Base-by-base conservation (phyloP, 2,888 invertebrate species). In the Lymantria dispar region DNA sequence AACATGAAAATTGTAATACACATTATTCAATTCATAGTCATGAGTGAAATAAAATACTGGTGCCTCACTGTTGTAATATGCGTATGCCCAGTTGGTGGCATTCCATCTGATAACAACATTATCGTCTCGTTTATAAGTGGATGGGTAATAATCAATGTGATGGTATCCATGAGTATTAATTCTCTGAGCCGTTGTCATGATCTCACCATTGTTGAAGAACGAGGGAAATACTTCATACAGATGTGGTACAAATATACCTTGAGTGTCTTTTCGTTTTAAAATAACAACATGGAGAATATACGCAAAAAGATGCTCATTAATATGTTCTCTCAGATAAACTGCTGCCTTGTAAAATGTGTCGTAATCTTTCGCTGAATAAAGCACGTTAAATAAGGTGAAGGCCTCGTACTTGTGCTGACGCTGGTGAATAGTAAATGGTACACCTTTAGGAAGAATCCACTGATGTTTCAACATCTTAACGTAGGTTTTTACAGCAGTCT, bases 181-280 rank as follows among this genome's bases (percentile, higher is more conserved):
- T 74, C 92, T 92, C 70, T 94, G 93, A 5, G 94, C 95, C 52
- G 94, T 91, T 41, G 93, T 91, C 76, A 96, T 93, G 54, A 95
- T 92, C 71, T 95, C 93, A 50, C 92, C 88, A 72, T 94, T 94
- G 77, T 94, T 92, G 91, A 95, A 96, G 81, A 92, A 93, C 62
- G 94, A 93, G 0, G 96, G 96, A 77, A 94, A 92, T 56, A 95
- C 88, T 81, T 96, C 96, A 71, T 95, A 95, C 48, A 94, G 88
- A 45, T 95, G 93, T 12, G 96, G 96, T 9, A 95, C 80, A 39
- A 94, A 85, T 48, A 96, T 80, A 29, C 93, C 94, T 67, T 93
- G 91, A 50, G 93, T 93, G 58, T 95, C 95, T 8, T 81, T 80
- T 33, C 94, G 93, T 64, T 94, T 94, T 37, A 94, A 78, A 11